Evolutionary conservation across 2,888 invertebrate species (phyloP), one percentile per base, ranked within the genome.

Genomic region (Iselma pallidipennis): DNA sequence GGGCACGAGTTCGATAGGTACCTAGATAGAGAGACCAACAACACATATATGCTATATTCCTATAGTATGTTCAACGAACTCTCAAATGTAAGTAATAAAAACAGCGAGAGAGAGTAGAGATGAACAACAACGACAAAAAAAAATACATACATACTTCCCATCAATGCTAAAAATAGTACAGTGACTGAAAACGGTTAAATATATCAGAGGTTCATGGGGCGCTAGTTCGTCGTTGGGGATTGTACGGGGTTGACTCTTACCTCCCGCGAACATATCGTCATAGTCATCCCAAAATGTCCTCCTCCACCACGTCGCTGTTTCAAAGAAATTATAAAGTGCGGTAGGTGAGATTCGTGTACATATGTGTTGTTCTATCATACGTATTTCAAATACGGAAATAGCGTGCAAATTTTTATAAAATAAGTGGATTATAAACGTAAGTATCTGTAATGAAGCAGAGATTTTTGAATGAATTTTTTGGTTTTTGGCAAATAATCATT

Each of bases 71-170:
- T 61, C 58, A 63, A 63, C 63, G 63, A 62, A 63, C 63, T 58
- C 55, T 51, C 21, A 19, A 21, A 42, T 19, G 55, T 52, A 33
- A 60, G 53, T 66, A 70, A 72, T 70, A 72, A 73, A 73, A 73
- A 74, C 70, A 69, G 63, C 63, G 16, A 37, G 14, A 9, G 37
- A 42, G 19, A 42, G 21, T 42, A 10, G 9, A 37, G 16, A 37
- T 37, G 16, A n/a, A n/a, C n/a, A n/a, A 37, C n/a, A 16, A 16
- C 2, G 9, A 9, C 9, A 55, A 70, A 65, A 64, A 69, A 66
- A 66, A 75, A 78, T 78, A 77, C 78, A 75, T 73, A 66, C 73
- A 69, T 70, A 75, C 77, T 77, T 76, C 77, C 76, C 74, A 74
- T 21, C 21, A 21, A 42, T 73, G 72, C 77, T 78, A 79, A 78